Evolutionary conservation across 2,888 invertebrate genomes (phyloP).

Genomic region (Pachycephus smyrnensis): DNA sequence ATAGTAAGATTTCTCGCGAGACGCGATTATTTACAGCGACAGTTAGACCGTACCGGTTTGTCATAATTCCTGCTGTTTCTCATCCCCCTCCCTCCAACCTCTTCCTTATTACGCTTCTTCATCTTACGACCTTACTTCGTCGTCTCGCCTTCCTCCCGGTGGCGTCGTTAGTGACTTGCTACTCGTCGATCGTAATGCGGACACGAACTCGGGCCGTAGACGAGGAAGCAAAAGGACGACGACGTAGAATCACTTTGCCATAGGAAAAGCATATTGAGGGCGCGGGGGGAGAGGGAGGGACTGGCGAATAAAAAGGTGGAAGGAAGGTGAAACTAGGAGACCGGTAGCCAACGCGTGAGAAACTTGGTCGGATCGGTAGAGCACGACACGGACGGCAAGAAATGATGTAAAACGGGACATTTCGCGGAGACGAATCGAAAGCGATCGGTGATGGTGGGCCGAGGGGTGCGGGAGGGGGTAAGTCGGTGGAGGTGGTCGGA

Average conservation of each 20-base stretch:
- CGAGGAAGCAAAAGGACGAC: not conserved
- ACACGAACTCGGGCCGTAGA: not conserved
- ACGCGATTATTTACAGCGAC: not conserved
- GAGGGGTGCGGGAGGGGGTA: not conserved
- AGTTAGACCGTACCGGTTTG: conserved; percentile 13
- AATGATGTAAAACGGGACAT: not conserved
- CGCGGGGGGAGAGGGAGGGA: not conserved
- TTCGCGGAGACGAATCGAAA: not conserved
- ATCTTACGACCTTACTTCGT: not conserved
- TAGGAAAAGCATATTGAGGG: not conserved
- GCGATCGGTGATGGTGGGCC: not conserved
- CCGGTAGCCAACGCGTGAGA: not conserved
- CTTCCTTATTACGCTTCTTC: conserved; percentile 8
- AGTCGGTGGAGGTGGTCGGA: not conserved
- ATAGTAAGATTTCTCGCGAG: not conserved
- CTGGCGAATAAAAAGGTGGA: not conserved
- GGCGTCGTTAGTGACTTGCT: not conserved
- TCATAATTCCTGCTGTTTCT: not conserved
- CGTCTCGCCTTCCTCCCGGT: not conserved
- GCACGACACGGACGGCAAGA: not conserved
- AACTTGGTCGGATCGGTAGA: not conserved
- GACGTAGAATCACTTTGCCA: not conserved
- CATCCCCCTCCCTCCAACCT: conserved; percentile 12
- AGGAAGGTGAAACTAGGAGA: not conserved
- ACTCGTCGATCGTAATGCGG: not conserved